phyloP scores from a whole-genome alignment of 53 echinoderm and acorn worm species.

The Mesocentrotus franciscanus region DNA sequence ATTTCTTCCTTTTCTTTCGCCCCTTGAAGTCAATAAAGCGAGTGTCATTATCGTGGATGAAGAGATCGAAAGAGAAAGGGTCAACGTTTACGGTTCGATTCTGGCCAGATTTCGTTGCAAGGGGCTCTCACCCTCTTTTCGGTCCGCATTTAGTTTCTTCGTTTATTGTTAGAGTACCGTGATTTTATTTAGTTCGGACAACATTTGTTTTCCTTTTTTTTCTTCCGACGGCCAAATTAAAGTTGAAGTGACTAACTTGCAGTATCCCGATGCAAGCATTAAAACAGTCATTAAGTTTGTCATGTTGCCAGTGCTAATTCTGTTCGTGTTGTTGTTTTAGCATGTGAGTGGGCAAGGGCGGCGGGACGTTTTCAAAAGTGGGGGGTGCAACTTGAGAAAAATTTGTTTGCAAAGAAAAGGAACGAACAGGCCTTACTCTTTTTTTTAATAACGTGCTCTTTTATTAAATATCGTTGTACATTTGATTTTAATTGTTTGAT shows the following conservation, averaged over 20 bases:
- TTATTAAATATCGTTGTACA: too few relatives aligned
- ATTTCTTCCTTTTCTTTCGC: not conserved
- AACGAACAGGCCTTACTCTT: too few relatives aligned
- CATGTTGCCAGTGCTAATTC: not conserved
- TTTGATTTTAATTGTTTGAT: too few relatives aligned
- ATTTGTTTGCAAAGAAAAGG: too few relatives aligned
- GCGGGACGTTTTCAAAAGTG: not conserved
- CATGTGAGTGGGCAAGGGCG: not conserved
- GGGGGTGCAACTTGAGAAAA: not conserved
- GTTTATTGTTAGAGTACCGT: not conserved
- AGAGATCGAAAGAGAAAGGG: not conserved
- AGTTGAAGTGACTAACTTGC: not conserved
- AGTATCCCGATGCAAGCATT: not conserved
- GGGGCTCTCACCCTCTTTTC: not conserved
- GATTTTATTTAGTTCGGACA: not conserved
- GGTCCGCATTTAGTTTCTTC: not conserved
- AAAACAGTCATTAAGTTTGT: not conserved
- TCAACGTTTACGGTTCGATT: conserved; percentile 3
- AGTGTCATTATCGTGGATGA: not conserved
- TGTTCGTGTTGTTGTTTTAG: not conserved
- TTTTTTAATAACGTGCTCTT: too few relatives aligned
- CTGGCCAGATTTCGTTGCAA: not conserved
- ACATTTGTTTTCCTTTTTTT: too few relatives aligned
- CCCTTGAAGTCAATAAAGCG: not conserved
- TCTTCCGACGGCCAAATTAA: not conserved